phyloP scores from a whole-genome alignment of 2,797 vertebrate species.

The Hephaestus fuliginosus region DNA sequence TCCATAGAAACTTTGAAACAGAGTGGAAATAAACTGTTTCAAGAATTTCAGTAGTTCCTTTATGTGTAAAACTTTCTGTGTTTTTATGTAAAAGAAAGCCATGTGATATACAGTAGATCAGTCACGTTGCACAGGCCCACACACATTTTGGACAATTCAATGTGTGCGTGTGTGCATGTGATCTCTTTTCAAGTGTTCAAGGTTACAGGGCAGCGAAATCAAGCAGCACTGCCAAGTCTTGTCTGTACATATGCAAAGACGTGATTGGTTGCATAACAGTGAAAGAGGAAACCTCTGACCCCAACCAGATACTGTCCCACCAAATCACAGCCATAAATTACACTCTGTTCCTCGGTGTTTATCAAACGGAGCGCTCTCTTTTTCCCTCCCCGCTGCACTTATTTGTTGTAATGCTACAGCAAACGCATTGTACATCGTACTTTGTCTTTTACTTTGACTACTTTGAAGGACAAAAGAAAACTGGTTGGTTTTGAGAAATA shows the following conservation, averaged over 20 bases:
- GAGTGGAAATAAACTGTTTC: slow-evolving; percentile 7
- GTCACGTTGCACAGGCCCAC: background rate
- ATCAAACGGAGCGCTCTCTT: slow-evolving; percentile 33
- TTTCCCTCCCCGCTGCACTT: background rate
- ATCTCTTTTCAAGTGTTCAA: slow-evolving; percentile 56
- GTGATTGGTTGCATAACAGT: slow-evolving; percentile 67
- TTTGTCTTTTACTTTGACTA: slow-evolving; percentile 5
- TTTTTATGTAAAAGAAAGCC: background rate
- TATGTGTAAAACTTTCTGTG: background rate
- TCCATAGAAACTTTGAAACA: background rate
- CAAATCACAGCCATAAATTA: slow-evolving; percentile 62
- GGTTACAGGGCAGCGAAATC: slow-evolving; percentile 62
- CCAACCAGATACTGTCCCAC: slow-evolving; percentile 52
- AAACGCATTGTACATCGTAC: slow-evolving; percentile 3
- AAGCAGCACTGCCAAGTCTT: slow-evolving; percentile 63
- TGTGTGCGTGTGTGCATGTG: slow-evolving; percentile 31
- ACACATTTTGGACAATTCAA: slow-evolving; percentile 6
- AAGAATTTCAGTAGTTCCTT: background rate
- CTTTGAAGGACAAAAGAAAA: slow-evolving; percentile 37
- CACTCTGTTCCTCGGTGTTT: slow-evolving; percentile 51
- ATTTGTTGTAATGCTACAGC: slow-evolving; percentile 22
- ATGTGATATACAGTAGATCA: background rate
- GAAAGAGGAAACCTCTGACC: slow-evolving; percentile 78
- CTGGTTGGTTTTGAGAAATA: slow-evolving; percentile 35
- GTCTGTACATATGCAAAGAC: slow-evolving; percentile 61